Conservation (phyloP, 2,888 invertebrate species). For the Iphiclides podalirius region DNA sequence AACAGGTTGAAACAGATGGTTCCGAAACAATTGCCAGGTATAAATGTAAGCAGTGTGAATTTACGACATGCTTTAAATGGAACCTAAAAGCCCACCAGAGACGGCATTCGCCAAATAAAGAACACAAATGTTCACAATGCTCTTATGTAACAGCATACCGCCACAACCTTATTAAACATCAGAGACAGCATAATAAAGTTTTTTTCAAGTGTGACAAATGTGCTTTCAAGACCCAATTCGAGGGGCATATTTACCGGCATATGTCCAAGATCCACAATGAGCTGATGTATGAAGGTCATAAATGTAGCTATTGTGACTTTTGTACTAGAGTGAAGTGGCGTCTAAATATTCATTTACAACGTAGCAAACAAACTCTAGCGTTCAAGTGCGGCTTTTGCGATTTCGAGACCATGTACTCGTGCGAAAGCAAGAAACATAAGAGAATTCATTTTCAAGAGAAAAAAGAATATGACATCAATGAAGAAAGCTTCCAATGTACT, state of each 20-base stretch:
- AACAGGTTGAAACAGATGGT: conserved; percentile 25
- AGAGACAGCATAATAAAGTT: conserved; percentile 32
- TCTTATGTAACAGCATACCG: conserved; percentile 36
- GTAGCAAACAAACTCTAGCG: conserved; percentile 39
- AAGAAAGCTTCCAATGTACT: background rate
- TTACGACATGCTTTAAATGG: conserved; percentile 37
- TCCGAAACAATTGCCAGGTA: conserved; percentile 19
- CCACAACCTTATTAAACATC: conserved; percentile 36
- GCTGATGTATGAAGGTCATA: conserved; percentile 45
- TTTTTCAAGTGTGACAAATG: conserved; percentile 53
- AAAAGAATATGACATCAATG: conserved; percentile 29
- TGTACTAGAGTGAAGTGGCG: conserved; percentile 52
- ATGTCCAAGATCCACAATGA: conserved; percentile 56
- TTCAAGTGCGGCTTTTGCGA: conserved; percentile 49
- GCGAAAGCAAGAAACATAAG: conserved; percentile 54
- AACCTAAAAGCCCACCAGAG: conserved; percentile 42
- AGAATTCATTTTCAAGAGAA: conserved; percentile 32
- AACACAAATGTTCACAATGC: conserved; percentile 39
- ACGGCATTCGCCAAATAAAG: conserved; percentile 41
- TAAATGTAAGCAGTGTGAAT: conserved; percentile 40
- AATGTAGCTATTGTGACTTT: conserved; percentile 54
- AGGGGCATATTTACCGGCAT: conserved; percentile 56
- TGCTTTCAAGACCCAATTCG: conserved; percentile 49
- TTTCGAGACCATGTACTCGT: conserved; percentile 48
- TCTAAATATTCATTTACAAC: conserved; percentile 49